These are phyloP conservation scores for Euborellia annulipes DNA, from an alignment of 1,140 invertebrate genomes.

Conservation along the genomic window DNA sequence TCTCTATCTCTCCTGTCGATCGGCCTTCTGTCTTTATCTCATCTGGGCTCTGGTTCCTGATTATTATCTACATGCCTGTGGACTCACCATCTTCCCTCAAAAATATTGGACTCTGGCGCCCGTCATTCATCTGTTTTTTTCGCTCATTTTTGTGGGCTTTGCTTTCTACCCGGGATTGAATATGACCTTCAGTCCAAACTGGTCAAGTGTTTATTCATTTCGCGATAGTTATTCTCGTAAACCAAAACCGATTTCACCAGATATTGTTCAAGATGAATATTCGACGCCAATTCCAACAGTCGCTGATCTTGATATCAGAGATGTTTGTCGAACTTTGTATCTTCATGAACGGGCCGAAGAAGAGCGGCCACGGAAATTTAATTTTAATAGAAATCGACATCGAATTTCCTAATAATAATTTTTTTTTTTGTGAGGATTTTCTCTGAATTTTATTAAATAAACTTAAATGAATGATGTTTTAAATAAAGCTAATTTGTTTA, in stretches of 20 bases:
- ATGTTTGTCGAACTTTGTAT: constrained; percentile 39
- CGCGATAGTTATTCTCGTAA: constrained; percentile 38
- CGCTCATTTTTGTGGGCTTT: constrained; percentile 56
- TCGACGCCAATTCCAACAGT: constrained; percentile 35
- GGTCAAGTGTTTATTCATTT: constrained; percentile 53
- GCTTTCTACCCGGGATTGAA: constrained; percentile 73
- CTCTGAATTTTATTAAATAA: no score
- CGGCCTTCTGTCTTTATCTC: constrained; percentile 57
- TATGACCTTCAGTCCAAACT: constrained; percentile 51
- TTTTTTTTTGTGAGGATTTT: no score
- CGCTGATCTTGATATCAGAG: constrained; percentile 39
- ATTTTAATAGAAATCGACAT: not conserved
- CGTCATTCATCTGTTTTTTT: constrained; percentile 58
- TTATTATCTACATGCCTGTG: constrained; percentile 43
- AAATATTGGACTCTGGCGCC: constrained; percentile 80
- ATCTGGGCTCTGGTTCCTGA: constrained; percentile 71
- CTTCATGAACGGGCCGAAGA: constrained; percentile 14
- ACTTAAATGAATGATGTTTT: no score
- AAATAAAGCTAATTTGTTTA: no score
- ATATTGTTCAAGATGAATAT: constrained; percentile 5
- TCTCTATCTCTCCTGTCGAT: constrained; percentile 58
- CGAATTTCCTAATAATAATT: not conserved
- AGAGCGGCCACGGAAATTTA: not conserved
- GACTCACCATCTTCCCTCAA: constrained; percentile 65
- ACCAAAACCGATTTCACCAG: constrained; percentile 13